Conservation (phyloP, 1,140 invertebrate species). For the Drosophila melanogaster region Release_6_plus_ISO1_MT NC_004354.4:21477001-21477500, state of each 20-base stretch:
- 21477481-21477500: conserved; percentile 5
- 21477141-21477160: too few relatives aligned
- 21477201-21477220: too few relatives aligned
- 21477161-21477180: too few relatives aligned
- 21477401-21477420: conserved; percentile 53
- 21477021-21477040: too few relatives aligned
- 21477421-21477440: conserved; percentile 51
- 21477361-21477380: conserved; percentile 26
- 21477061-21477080: too few relatives aligned
- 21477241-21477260: conserved; percentile 24
- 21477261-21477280: conserved; percentile 41
- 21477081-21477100: too few relatives aligned
- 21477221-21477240: too few relatives aligned
- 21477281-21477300: conserved; percentile 53
- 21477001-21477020: too few relatives aligned
- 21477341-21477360: conserved; percentile 13
- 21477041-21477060: too few relatives aligned
- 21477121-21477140: too few relatives aligned
- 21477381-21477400: conserved; percentile 11
- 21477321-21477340: conserved; percentile 12
- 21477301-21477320: conserved; percentile 26
- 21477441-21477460: conserved; percentile 55
- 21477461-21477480: conserved; percentile 23
- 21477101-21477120: too few relatives aligned
- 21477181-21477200: too few relatives aligned